phyloP scores from a whole-genome alignment of 2,888 invertebrate species.

The Dendrolimus houi region DNA sequence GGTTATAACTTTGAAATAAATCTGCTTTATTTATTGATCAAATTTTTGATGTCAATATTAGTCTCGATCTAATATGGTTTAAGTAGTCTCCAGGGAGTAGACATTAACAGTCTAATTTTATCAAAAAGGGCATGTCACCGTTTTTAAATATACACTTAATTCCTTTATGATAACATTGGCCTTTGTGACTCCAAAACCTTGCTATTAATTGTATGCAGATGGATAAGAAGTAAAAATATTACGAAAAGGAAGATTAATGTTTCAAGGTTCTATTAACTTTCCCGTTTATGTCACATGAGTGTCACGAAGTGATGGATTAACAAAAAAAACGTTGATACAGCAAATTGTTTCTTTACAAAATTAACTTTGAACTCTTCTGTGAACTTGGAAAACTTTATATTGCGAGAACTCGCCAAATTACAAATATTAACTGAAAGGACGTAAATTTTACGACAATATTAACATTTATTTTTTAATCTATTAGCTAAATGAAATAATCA shows the following conservation, averaged over 20 bases:
- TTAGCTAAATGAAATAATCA: too few species aligned
- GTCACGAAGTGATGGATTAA: conserved; percentile 2
- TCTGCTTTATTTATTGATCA: too few species aligned
- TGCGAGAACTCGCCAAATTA: too few species aligned
- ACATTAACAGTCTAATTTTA: neutral
- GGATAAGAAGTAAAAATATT: conserved; percentile 1
- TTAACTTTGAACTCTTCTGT: neutral
- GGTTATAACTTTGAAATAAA: too few species aligned
- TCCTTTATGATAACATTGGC: neutral
- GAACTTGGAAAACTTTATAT: too few species aligned
- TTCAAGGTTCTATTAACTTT: conserved; percentile 5
- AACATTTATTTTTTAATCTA: too few species aligned
- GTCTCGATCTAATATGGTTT: too few species aligned
- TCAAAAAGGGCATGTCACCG: neutral
- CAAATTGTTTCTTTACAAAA: neutral
- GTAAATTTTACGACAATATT: too few species aligned
- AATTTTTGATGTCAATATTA: too few species aligned
- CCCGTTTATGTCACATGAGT: conserved; percentile 1
- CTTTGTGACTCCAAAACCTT: neutral
- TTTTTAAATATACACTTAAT: neutral
- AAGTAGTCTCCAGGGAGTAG: neutral
- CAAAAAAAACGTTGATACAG: neutral
- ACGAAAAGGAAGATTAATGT: conserved; percentile 1
- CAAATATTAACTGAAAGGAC: too few species aligned
- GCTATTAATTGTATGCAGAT: conserved; percentile 1